phyloP scores from a whole-genome alignment of 2,888 invertebrate species.

The Lycia hirtaria region DNA sequence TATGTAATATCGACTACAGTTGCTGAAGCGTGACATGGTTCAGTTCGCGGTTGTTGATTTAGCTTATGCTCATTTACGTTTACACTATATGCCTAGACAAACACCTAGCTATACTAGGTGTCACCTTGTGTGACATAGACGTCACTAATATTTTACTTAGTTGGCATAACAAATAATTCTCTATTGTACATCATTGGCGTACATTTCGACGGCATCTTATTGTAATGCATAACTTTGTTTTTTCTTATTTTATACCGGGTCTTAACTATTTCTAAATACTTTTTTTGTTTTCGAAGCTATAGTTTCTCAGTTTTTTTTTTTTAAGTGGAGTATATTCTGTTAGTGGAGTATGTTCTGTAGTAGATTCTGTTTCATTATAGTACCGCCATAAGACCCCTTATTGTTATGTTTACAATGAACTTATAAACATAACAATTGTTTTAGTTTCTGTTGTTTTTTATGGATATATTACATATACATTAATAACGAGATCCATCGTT shows the following conservation, averaged over 20 bases:
- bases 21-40: slow-evolving; percentile 12
- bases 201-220: not conserved
- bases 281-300: too few relatives aligned
- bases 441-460: too few relatives aligned
- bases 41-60: slow-evolving; percentile 8
- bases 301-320: too few relatives aligned
- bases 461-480: too few relatives aligned
- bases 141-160: not conserved
- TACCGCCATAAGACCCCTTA: too few relatives aligned
- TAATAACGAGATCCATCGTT: too few relatives aligned
- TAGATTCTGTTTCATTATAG: too few relatives aligned
- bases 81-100: not conserved
- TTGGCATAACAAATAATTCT: not conserved
- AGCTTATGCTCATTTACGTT: slow-evolving; percentile 1
- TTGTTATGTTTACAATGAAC: too few relatives aligned
- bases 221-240: not conserved
- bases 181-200: not conserved
- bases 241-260: not conserved
- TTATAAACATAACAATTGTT: too few relatives aligned
- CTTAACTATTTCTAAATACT: not conserved
- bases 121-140: slow-evolving; percentile 16
- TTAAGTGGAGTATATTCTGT: too few relatives aligned
- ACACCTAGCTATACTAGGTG: not conserved
- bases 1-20: slow-evolving; percentile 10
- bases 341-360: too few relatives aligned